A percentile compares a stretch with the other conserved stretches of the same genome.
Conservation (phyloP, 2,888 invertebrate species). For the Cerastis rubricosa region DNA sequence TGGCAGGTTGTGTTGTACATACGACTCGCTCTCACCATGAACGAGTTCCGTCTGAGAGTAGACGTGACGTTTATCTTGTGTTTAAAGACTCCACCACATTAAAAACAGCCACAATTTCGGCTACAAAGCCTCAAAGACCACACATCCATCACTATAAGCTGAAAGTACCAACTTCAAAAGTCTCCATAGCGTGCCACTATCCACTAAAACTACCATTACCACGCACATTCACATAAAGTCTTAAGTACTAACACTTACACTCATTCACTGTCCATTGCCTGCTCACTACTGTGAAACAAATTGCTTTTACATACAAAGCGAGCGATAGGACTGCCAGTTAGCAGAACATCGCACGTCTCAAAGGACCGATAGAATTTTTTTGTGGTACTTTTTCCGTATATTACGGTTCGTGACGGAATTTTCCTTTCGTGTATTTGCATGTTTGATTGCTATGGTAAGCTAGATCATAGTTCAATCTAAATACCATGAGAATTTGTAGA, state of each 20-base stretch:
- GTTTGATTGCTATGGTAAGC: slow-evolving; percentile 12
- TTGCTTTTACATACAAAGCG: slow-evolving; percentile 41
- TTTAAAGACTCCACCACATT: not conserved
- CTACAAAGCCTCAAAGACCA: not conserved
- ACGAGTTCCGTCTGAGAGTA: too few relatives aligned
- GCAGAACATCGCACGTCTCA: slow-evolving; percentile 43
- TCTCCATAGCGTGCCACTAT: slow-evolving; percentile 14
- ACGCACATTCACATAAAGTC: slow-evolving; percentile 19
- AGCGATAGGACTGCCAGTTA: slow-evolving; percentile 50
- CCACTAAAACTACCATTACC: slow-evolving; percentile 33
- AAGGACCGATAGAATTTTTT: slow-evolving; percentile 44
- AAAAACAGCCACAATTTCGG: not conserved
- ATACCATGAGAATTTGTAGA: not conserved
- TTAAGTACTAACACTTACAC: slow-evolving; percentile 15
- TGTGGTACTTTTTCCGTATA: slow-evolving; percentile 40
- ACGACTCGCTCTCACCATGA: too few relatives aligned
- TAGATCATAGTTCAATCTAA: not conserved
- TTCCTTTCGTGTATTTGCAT: slow-evolving; percentile 25
- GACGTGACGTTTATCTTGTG: too few relatives aligned
- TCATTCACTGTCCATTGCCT: slow-evolving; percentile 51
- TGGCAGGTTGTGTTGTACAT: too few relatives aligned
- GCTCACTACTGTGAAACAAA: slow-evolving; percentile 32
- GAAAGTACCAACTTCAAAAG: slow-evolving; percentile 8
- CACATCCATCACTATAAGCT: slow-evolving; percentile 23
- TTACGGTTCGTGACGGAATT: slow-evolving; percentile 24